A percentile compares a stretch with the other conserved stretches of the same genome.
Evolutionary conservation across 1,140 invertebrate species (phyloP).

Genomic region (Drosophila bifasciata): DNA sequence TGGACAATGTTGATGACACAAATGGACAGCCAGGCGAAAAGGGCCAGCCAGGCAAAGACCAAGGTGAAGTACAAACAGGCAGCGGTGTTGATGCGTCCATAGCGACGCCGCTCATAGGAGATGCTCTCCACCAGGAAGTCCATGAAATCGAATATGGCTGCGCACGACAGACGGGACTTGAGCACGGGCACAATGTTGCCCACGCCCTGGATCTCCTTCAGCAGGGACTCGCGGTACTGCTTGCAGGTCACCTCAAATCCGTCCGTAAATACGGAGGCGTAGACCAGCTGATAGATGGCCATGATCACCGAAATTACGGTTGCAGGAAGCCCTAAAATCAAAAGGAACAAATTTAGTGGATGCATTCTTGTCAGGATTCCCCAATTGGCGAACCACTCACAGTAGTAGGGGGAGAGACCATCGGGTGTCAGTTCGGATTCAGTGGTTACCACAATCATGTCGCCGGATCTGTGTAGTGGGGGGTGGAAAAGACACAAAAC

Average conservation of each 20-base stretch:
- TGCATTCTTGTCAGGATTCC: background rate
- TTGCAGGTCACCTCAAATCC: slow-evolving; percentile 88
- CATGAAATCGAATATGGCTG: slow-evolving; percentile 89
- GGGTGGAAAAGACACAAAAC: slow-evolving; percentile 32
- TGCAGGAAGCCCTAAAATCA: slow-evolving; percentile 78
- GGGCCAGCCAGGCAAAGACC: slow-evolving; percentile 86
- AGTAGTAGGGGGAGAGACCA: slow-evolving; percentile 86
- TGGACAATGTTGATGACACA: slow-evolving; percentile 85
- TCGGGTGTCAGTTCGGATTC: slow-evolving; percentile 84
- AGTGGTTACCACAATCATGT: slow-evolving; percentile 86
- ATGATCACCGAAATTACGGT: slow-evolving; percentile 86
- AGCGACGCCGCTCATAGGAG: slow-evolving; percentile 85
- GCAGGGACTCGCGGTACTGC: slow-evolving; percentile 87
- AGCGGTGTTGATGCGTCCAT: slow-evolving; percentile 87
- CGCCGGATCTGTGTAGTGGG: slow-evolving; percentile 84
- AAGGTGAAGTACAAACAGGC: slow-evolving; percentile 86
- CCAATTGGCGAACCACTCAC: slow-evolving; percentile 77
- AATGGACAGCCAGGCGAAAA: slow-evolving; percentile 85
- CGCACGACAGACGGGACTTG: slow-evolving; percentile 87
- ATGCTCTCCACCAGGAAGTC: slow-evolving; percentile 88
- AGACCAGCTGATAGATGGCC: slow-evolving; percentile 86
- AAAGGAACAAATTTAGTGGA: background rate
- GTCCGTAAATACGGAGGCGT: slow-evolving; percentile 87
- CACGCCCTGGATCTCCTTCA: slow-evolving; percentile 85
- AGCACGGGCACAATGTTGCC: slow-evolving; percentile 87